These are phyloP conservation scores for Oncopeltus fasciatus DNA, from an alignment of 1,140 invertebrate species.

Conservation along the genomic window DNA sequence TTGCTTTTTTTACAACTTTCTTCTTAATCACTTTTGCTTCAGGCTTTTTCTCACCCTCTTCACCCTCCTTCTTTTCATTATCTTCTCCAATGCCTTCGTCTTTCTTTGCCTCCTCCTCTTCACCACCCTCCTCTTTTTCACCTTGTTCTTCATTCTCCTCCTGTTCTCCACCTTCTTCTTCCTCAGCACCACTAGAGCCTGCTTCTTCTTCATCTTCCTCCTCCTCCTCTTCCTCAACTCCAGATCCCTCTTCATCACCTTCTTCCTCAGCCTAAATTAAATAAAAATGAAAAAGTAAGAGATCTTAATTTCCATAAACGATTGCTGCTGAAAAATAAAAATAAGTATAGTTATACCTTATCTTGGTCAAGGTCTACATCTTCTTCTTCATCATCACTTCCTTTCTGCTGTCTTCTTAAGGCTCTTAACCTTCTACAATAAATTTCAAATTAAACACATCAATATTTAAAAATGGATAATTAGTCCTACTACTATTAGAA, in stretches of 20 bases:
- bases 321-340: neutral
- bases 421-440: constrained; percentile 8
- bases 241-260: too few relatives aligned
- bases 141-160: constrained; percentile 6
- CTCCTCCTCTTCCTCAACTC: constrained; percentile 12
- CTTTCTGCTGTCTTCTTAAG: constrained; percentile 15
- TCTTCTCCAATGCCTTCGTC: constrained; percentile 11
- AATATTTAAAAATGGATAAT: too few relatives aligned
- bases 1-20: constrained; percentile 1
- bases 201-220: constrained; percentile 16
- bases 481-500: too few relatives aligned
- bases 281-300: neutral
- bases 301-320: neutral
- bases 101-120: neutral
- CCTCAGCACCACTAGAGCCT: constrained; percentile 14
- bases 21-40: constrained; percentile 14
- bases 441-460: too few relatives aligned
- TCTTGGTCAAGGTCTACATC: constrained; percentile 10
- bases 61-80: constrained; percentile 8
- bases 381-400: constrained; percentile 15
- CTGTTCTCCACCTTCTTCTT: constrained; percentile 17
- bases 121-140: neutral
- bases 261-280: neutral
- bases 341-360: neutral
- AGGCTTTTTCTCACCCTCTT: neutral